Evolutionary conservation across 2,797 vertebrate species (phyloP).

Genomic region (Naso thynnoides): DNA sequence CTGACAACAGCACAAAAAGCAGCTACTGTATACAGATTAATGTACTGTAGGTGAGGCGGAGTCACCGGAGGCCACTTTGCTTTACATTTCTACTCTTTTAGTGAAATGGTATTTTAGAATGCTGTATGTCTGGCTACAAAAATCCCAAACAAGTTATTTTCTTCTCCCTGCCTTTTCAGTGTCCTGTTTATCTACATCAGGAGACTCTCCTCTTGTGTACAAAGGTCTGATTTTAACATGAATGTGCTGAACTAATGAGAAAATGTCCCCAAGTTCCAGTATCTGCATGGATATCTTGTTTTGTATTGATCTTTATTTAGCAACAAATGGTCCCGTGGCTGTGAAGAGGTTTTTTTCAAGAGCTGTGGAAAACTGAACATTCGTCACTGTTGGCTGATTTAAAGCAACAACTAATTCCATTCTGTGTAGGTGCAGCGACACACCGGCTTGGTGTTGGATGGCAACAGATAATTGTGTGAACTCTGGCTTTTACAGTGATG

Average conservation of each 20-base stretch:
- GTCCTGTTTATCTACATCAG: constrained; percentile 3
- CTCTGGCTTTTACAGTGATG: constrained; percentile 35
- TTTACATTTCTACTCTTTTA: neutral
- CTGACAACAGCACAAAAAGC: constrained; percentile 21
- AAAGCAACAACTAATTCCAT: constrained; percentile 60
- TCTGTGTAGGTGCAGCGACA: constrained; percentile 42
- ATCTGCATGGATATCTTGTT: constrained; percentile 74
- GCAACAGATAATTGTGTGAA: constrained; percentile 36
- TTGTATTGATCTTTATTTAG: constrained; percentile 78
- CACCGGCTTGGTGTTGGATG: constrained; percentile 34
- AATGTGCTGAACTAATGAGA: constrained; percentile 61
- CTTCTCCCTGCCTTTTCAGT: neutral
- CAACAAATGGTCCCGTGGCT: constrained; percentile 56
- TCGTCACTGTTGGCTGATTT: constrained; percentile 62
- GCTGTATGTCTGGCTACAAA: neutral
- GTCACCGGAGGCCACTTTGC: neutral
- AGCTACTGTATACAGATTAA: constrained; percentile 13
- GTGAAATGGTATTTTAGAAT: neutral
- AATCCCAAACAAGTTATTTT: neutral
- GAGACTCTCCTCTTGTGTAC: constrained; percentile 10
- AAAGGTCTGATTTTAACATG: constrained; percentile 54
- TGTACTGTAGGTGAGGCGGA: constrained; percentile 1
- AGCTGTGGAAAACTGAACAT: constrained; percentile 58
- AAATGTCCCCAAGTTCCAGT: constrained; percentile 53
- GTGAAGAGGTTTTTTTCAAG: constrained; percentile 33